These are phyloP conservation scores for Chloebia gouldiae DNA, from an alignment of 2,113 vertebrate genomes.

Conservation along the genomic window DNA sequence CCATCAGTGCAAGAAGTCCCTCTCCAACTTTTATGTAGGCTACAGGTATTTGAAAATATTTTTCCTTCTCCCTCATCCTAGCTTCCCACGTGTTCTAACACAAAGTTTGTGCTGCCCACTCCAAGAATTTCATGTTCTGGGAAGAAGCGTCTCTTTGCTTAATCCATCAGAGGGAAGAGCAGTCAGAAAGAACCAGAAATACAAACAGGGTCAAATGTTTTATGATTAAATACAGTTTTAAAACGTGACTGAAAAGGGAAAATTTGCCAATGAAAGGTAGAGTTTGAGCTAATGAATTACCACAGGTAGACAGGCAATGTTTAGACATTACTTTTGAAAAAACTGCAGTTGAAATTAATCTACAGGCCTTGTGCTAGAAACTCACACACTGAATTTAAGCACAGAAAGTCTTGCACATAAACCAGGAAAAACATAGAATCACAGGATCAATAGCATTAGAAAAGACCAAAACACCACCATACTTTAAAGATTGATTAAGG, in stretches of 20 bases:
- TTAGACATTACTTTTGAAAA: background rate
- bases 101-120: background rate
- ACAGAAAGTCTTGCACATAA: background rate
- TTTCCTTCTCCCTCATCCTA: background rate
- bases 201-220: constrained; percentile 18
- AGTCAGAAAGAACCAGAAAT: background rate
- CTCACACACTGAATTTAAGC: background rate
- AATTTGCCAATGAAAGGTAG: constrained; percentile 4
- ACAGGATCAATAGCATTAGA: background rate
- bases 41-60: background rate
- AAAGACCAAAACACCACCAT: background rate
- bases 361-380: background rate
- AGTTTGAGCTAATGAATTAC: background rate
- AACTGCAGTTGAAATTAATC: background rate
- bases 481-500: background rate
- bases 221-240: constrained; percentile 19
- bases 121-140: background rate
- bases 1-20: background rate
- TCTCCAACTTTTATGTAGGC: background rate
- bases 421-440: background rate
- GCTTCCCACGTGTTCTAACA: background rate
- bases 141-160: background rate
- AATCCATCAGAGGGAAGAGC: constrained; percentile 14
- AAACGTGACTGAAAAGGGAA: constrained; percentile 38
- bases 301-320: background rate